These are phyloP conservation scores for Pterocles orientalis DNA, from an alignment of 2,113 vertebrate species.

Conservation along the genomic window DNA sequence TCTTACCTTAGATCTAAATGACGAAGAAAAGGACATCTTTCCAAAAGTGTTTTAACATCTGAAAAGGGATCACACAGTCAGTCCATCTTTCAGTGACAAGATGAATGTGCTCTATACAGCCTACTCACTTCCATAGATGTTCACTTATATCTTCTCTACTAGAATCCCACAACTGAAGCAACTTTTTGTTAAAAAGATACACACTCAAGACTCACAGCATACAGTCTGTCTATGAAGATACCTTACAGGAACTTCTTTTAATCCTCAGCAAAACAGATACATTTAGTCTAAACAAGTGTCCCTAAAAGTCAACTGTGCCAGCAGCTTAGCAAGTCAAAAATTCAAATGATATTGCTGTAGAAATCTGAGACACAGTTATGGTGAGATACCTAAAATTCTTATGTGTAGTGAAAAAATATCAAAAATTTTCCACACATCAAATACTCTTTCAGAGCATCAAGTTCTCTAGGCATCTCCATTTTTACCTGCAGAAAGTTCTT, in stretches of 20 bases:
- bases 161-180: neutral
- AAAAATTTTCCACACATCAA: neutral
- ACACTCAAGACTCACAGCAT: neutral
- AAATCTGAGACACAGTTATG: neutral
- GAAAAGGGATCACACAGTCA: conserved; percentile 35
- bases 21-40: conserved; percentile 82
- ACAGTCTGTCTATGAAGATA: neutral
- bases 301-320: neutral
- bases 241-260: neutral
- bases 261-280: neutral
- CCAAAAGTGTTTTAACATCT: conserved; percentile 87
- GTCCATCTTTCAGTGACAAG: neutral
- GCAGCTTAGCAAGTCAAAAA: neutral
- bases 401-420: neutral
- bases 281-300: neutral
- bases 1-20: conserved; percentile 91
- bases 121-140: neutral
- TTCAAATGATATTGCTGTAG: neutral
- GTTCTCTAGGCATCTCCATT: neutral
- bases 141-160: neutral
- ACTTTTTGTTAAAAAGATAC: neutral
- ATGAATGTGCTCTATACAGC: accelerated
- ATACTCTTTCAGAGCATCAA: neutral
- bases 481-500: neutral
- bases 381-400: neutral